Evolutionary conservation across 2,113 vertebrate genomes (phyloP).

Genomic region (Lynx canadensis): DNA sequence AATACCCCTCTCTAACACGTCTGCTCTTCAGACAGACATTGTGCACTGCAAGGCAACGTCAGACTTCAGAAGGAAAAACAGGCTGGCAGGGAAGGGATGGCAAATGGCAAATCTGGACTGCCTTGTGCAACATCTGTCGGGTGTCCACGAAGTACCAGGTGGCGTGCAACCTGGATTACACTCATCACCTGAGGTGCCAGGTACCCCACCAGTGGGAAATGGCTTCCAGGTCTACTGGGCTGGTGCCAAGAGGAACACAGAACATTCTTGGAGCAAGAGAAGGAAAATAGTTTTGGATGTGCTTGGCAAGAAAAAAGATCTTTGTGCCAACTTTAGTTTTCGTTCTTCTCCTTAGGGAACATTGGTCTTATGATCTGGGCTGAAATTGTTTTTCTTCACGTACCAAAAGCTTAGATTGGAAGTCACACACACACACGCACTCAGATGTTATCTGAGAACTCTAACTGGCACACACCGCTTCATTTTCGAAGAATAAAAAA

Average conservation of each 20-base stretch:
- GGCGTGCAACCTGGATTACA: background rate
- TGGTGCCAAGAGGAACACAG: background rate
- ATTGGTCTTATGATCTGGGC: background rate
- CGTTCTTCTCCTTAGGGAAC: background rate
- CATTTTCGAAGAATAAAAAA: background rate
- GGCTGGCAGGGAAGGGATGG: background rate
- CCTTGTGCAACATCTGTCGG: constrained; percentile 59
- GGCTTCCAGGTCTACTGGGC: background rate
- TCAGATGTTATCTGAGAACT: background rate
- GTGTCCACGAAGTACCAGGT: background rate
- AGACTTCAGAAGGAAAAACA: constrained; percentile 31
- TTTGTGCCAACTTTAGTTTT: background rate
- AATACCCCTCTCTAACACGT: background rate
- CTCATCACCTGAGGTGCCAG: background rate
- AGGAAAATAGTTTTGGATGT: constrained; percentile 12
- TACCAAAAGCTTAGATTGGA: constrained; percentile 8
- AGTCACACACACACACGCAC: background rate
- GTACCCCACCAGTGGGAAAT: background rate
- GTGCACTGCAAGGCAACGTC: constrained; percentile 26
- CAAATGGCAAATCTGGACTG: constrained; percentile 51
- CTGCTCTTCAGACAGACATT: constrained; percentile 40
- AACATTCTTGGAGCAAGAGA: background rate
- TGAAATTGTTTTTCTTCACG: constrained; percentile 25
- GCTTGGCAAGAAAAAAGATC: background rate
- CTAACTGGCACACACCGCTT: background rate